A percentile compares a stretch with the other conserved stretches of the same genome.
Conservation (phyloP, 2,888 invertebrate species). For the Tetragonisca angustula region DNA sequence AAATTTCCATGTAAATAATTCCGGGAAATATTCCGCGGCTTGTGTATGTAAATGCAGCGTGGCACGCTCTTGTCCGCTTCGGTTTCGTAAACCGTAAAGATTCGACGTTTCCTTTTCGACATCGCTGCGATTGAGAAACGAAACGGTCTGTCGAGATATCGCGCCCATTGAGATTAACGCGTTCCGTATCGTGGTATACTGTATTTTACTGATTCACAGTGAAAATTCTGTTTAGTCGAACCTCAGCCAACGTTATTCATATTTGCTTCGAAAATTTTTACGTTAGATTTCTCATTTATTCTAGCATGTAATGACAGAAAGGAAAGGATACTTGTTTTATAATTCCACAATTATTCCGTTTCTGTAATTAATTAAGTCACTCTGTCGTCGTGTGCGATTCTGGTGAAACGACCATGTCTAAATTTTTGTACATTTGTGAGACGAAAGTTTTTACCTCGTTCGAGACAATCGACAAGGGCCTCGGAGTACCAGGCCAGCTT, state of each 20-base stretch:
- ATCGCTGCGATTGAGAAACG: constrained; percentile 3
- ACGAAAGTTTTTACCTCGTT: constrained; percentile 77
- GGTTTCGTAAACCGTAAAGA: too few species aligned
- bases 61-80: too few species aligned
- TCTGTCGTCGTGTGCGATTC: too few species aligned
- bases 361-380: too few species aligned
- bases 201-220: neutral
- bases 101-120: neutral
- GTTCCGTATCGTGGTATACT: neutral
- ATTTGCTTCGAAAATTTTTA: too few species aligned
- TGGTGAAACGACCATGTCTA: too few species aligned
- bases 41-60: neutral
- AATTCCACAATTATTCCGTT: too few species aligned
- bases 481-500: constrained; percentile 82
- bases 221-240: neutral
- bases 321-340: too few species aligned
- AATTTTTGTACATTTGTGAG: too few species aligned
- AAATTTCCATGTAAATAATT: constrained; percentile 34
- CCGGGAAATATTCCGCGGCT: neutral
- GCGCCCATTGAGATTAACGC: neutral
- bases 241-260: too few species aligned
- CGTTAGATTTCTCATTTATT: too few species aligned
- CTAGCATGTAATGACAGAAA: too few species aligned
- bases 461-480: constrained; percentile 77
- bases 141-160: constrained; percentile 26